phyloP scores from a whole-genome alignment of 1,140 invertebrate genomes.

The Caenorhabditis brenneri region DNA sequence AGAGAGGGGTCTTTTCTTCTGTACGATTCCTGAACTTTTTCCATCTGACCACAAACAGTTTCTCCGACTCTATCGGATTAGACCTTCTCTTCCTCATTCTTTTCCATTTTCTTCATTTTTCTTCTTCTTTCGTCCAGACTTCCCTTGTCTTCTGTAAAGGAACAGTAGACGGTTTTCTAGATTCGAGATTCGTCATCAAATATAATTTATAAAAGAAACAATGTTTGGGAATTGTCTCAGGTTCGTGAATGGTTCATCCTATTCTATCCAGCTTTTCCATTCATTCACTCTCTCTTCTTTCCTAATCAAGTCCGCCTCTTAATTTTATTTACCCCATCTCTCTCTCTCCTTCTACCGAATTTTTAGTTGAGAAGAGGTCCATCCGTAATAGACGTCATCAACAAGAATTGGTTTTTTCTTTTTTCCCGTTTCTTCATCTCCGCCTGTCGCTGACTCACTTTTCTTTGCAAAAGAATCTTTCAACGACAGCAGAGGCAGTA shows the following conservation, averaged over 20 bases:
- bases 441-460: not conserved
- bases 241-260: too few relatives aligned
- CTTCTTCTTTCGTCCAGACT: not conserved
- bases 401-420: constrained; percentile 9
- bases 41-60: not conserved
- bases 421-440: not conserved
- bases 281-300: not conserved
- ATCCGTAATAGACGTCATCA: not conserved
- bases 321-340: not conserved
- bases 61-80: not conserved
- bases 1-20: too few relatives aligned
- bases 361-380: too few relatives aligned
- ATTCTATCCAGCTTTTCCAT: not conserved
- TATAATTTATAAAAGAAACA: too few relatives aligned
- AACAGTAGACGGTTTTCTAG: too few relatives aligned
- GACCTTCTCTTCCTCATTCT: not conserved
- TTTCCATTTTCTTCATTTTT: not conserved
- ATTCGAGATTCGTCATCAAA: too few relatives aligned
- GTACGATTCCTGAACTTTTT: too few relatives aligned
- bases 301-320: not conserved
- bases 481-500: not conserved
- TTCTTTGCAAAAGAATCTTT: not conserved
- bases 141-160: too few relatives aligned
- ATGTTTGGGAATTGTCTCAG: not conserved
- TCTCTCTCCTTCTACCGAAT: too few relatives aligned